Evolutionary conservation across 2,113 vertebrate species (phyloP), one percentile per base, ranked within the genome.

Genomic region (Etia nguti): DNA sequence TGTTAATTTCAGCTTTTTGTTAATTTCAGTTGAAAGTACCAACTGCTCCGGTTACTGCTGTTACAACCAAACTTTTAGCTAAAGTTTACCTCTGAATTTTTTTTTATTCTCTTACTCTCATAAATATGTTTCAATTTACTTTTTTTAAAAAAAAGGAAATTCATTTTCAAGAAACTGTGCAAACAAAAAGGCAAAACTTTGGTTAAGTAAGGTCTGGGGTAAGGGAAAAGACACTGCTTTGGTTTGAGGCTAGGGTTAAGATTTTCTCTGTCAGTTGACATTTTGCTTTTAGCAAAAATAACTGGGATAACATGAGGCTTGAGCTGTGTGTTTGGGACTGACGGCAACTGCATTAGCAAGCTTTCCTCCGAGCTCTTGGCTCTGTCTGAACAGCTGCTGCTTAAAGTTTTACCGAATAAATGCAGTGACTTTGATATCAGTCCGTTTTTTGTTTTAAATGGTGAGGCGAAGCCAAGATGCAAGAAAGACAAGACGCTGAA

Each of bases 341-440:
- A 46, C 4, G 3, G 79, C 85, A 46, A 36, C 36, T 15, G 80
- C 75, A 62, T 79, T 38, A 87, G 56, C 34, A 16, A 85, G 81
- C 34, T 86, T 89, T 77, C 79, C 87, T 89, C 59, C 10, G 2
- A 92, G 87, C 82, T 20, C 26, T 88, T 31, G 36, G 60, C 68
- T 24, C 82, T 31, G 18, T 85, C 86, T 62, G 80, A 89, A 88
- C 89, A 86, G 68, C 85, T 92, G 91, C 46, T 85, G 75, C 65
- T 68, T 38, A 29, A 55, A 79, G 10, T 1, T 77, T 38, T 38
- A 12, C 70, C 4, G 2, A 77, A 77, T 77, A 31, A 77, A 50
- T 20, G 43, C 46, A 36, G 48, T 26, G 59, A 80, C 31, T 81
- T 79, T 89, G 57, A 77, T 55, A 59, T 79, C 62, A 70, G 85